Conservation (phyloP, 2,888 invertebrate species). For the Lasioglossum calceatum region DNA sequence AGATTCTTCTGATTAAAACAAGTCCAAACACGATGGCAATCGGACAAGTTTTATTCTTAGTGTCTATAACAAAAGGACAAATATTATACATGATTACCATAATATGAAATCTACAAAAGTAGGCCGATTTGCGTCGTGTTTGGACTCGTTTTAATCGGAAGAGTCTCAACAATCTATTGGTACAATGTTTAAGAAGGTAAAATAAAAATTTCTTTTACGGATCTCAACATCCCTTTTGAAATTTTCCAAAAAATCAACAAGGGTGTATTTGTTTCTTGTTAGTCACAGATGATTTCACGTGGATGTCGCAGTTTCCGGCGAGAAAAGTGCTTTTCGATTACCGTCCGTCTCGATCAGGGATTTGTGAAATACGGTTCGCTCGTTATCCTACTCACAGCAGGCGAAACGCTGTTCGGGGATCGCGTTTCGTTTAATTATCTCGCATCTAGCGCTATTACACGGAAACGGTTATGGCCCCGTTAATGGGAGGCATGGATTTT, state of each 20-base stretch:
- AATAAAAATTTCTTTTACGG: not conserved
- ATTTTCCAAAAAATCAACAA: not conserved
- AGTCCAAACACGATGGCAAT: not conserved
- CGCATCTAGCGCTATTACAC: constrained; percentile 25
- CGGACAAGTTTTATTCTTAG: not conserved
- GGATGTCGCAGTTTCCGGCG: not conserved
- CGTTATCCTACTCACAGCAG: not conserved
- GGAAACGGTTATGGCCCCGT: constrained; percentile 1
- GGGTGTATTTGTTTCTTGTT: not conserved
- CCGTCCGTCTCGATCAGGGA: not conserved
- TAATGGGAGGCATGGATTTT: constrained; percentile 24
- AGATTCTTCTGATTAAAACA: not conserved
- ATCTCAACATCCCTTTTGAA: not conserved
- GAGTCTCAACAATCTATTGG: not conserved
- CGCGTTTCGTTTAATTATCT: constrained; percentile 30
- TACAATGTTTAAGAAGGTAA: not conserved
- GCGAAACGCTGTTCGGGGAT: not conserved
- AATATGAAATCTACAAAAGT: not conserved
- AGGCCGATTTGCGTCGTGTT: not conserved
- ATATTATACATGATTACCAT: not conserved
- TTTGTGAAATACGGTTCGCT: not conserved
- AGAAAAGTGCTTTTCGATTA: not conserved
- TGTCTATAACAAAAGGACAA: not conserved
- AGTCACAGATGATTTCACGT: not conserved
- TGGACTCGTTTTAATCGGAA: not conserved